phyloP scores from a whole-genome alignment of 2,888 invertebrate species.

The Panzeria rudis region DNA sequence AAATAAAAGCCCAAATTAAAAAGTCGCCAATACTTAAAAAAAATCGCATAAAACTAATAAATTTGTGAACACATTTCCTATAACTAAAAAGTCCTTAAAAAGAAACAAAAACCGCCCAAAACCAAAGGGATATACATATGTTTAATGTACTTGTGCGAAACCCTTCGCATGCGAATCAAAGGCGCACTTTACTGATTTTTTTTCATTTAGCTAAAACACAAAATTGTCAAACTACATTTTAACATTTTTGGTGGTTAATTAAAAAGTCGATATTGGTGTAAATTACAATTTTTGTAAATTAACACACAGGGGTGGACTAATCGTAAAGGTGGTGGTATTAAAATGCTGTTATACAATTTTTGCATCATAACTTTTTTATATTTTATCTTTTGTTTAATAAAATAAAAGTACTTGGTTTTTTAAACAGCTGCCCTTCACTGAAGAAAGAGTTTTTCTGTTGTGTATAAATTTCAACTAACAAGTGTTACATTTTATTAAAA shows the following conservation, averaged over 20 bases:
- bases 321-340: neutral
- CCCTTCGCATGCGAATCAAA: too few relatives aligned
- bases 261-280: slow-evolving; percentile 1
- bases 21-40: too few relatives aligned
- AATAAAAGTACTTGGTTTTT: slow-evolving; percentile 6
- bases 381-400: neutral
- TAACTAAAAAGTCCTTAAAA: too few relatives aligned
- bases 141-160: too few relatives aligned
- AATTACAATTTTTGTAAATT: slow-evolving; percentile 22
- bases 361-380: slow-evolving; percentile 9
- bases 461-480: slow-evolving; percentile 40
- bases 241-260: slow-evolving; percentile 25
- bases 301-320: neutral
- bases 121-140: too few relatives aligned
- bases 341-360: neutral
- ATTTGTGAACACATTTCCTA: too few relatives aligned
- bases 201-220: too few relatives aligned
- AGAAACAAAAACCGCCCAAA: too few relatives aligned
- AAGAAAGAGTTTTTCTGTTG: slow-evolving; percentile 9
- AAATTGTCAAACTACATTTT: neutral
- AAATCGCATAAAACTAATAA: too few relatives aligned
- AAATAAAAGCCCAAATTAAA: too few relatives aligned
- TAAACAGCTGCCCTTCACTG: slow-evolving; percentile 22
- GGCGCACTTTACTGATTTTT: too few relatives aligned
- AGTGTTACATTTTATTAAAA: slow-evolving; percentile 52